Base-by-base conservation (phyloP, 2,797 vertebrate genomes). In the Diplodus sargus region DNA sequence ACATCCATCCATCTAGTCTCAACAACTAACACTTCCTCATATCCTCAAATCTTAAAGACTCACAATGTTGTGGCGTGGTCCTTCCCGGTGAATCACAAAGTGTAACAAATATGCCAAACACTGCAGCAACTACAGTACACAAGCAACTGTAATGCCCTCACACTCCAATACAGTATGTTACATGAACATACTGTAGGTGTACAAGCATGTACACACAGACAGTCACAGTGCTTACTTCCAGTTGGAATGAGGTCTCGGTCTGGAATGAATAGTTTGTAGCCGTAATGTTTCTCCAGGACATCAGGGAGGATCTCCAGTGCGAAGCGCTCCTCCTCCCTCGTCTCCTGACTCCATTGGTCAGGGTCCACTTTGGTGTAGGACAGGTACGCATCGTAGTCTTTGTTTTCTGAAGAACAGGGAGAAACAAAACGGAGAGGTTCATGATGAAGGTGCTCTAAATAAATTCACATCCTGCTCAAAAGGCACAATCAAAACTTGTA, bases 331-430 rank as follows among this genome's bases (percentile, higher is more conserved):
- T 99, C 98, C 90, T 99, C 97, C 61, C 96, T 96, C 67, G 97
- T 97, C 93, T 99, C 98, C 91, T 99, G 98, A 90, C 97, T 98
- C 98, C 98, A 99, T 85, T 99, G 98, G 87, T 99, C 98, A 70
- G 97, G 97, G 90, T 99, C 98, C 94, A 99, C 97, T 96, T 99
- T 99, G 94, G 97, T 99, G 93, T 99, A 99, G 81, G 98, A 99
- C 58, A 99, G 94, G 89, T 99, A 99, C 0, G 98, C 98, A 84
- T 99, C 98, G 4, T 99, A 99, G 92, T 99, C 98, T 94, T 99
- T 99, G 90, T 98, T 98, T 84, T 98, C 97, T 99, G 76, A 25
- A 59, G 59, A 53, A 80, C 2, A 65, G 1, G 22, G n/a, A 49
- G 20, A 73, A 67, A 70, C 18, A 68, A n/a, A 9, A 30, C 5